Base-by-base conservation (phyloP, 2,888 invertebrate genomes). In the Drosophila austrosaltans region DNA sequence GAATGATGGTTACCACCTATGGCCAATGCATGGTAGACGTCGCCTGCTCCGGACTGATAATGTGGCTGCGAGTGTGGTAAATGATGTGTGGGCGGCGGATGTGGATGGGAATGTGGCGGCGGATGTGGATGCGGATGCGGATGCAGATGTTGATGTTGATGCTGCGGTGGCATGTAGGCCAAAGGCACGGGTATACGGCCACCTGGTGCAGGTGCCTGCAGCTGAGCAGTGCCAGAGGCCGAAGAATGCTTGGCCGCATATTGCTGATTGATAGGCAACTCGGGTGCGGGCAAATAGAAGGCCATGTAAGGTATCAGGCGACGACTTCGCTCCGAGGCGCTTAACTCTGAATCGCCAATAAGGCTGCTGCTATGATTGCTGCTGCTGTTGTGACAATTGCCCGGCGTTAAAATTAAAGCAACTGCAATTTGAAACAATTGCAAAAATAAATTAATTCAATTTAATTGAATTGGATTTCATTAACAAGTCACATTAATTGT, bases 291-390 rank as follows among this genome's bases (percentile, higher is more conserved):
- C 32, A 94, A 93, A 91, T 96, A 97, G 92, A 95, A 97, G 40
- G 96, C 96, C 94, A 96, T 96, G 91, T 97, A 97, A 1, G 97
- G 97, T 87, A 97, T 95, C 59, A 97, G 92, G 75, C 97, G 94
- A 84, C 97, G 94, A 89, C 95, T 95, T 61, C 97, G 94, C 92
- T 96, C 92, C 53, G 91, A 90, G 66, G 91, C 87, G 71, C 90
- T 92, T 7, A 90, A 76, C 73, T 89, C 87, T 0, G 90, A 79
- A 48, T 91, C 90, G 53, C 82, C 84, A 16, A 69, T 42, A 42
- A 65, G 30, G 44, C 54, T 59, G 56, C n/a, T 62, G 59, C 53
- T 74, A 36, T 36, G 7, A 10, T 10, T 36, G 59, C 80, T 79
- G 28, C 22, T 64, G 57, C 54, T 61, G 0, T 57, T 61, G 0